These are phyloP conservation scores for Chamaea fasciata DNA, from an alignment of 2,113 vertebrate species.

Conservation along the genomic window DNA sequence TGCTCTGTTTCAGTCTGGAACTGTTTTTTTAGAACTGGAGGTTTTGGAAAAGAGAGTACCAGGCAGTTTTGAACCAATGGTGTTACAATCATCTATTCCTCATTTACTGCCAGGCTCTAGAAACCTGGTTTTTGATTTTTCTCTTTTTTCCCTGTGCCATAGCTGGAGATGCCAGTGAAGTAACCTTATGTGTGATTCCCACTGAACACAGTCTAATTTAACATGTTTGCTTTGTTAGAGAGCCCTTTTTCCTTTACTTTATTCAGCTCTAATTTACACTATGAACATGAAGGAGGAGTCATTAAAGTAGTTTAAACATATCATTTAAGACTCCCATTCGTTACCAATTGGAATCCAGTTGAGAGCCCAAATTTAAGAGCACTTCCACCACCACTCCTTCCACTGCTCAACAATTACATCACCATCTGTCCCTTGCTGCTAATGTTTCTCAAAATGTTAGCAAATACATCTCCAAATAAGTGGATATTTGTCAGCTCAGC, in stretches of 20 bases:
- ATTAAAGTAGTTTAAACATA: conserved; percentile 10
- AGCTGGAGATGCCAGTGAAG: background rate
- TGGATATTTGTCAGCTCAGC: background rate
- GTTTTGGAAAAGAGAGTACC: background rate
- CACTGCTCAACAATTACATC: background rate
- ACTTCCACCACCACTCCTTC: background rate
- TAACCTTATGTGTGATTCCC: background rate
- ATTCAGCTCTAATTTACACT: background rate
- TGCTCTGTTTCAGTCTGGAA: background rate
- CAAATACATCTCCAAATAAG: background rate
- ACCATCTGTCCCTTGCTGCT: background rate
- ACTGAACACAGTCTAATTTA: conserved; percentile 15
- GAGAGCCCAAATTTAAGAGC: background rate
- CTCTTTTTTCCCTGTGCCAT: background rate
- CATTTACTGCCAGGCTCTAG: background rate
- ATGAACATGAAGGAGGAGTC: background rate
- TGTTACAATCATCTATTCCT: background rate
- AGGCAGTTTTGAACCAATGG: background rate
- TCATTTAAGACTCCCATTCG: background rate
- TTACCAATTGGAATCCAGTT: background rate
- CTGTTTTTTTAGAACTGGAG: background rate
- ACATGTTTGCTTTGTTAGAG: conserved; percentile 12
- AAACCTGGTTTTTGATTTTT: background rate
- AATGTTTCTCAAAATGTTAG: background rate
- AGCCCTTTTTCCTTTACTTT: background rate